Evolutionary conservation across 2,888 invertebrate genomes (phyloP).

Genomic region (Teleiodes luculella): DNA sequence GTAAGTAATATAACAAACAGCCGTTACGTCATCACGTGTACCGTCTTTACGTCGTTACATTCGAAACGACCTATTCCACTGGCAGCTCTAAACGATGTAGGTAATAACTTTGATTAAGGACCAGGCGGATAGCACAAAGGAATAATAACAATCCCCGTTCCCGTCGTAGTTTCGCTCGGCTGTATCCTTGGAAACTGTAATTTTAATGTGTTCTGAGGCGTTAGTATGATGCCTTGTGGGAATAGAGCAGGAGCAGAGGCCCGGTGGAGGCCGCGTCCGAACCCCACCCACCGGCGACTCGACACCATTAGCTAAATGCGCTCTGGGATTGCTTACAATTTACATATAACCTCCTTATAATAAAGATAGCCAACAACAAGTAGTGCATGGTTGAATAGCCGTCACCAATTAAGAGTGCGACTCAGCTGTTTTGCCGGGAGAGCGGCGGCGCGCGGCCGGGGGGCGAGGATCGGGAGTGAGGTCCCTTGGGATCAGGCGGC

Average conservation of each 20-base stretch:
- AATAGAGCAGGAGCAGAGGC: conserved; percentile 47
- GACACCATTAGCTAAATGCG: conserved; percentile 43
- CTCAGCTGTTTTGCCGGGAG: conserved; percentile 65
- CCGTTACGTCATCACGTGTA: conserved; percentile 13
- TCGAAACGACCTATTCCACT: conserved; percentile 43
- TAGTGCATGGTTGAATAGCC: conserved; percentile 5
- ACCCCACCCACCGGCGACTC: conserved; percentile 25
- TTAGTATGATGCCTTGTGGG: conserved; percentile 58
- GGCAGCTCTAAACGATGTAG: conserved; percentile 47
- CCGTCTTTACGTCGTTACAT: conserved; percentile 33
- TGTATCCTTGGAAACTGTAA: conserved; percentile 72
- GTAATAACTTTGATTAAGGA: conserved; percentile 73
- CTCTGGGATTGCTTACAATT: conserved; percentile 21
- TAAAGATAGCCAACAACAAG: background rate
- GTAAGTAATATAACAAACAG: background rate
- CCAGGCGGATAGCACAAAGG: conserved; percentile 60
- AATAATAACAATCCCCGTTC: conserved; percentile 70
- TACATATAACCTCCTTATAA: conserved; percentile 17
- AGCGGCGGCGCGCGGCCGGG: conserved; percentile 37
- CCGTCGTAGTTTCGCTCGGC: conserved; percentile 58
- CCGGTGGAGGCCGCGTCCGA: conserved; percentile 37
- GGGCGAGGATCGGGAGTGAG: conserved; percentile 36
- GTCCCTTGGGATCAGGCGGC: conserved; percentile 70
- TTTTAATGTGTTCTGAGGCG: conserved; percentile 72
- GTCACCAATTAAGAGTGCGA: conserved; percentile 64